Evolutionary conservation across 92 coral and sea anemone genomes (phyloP), one percentile per base, ranked within the genome.

Genomic region (Virgularia gustaviana): DNA sequence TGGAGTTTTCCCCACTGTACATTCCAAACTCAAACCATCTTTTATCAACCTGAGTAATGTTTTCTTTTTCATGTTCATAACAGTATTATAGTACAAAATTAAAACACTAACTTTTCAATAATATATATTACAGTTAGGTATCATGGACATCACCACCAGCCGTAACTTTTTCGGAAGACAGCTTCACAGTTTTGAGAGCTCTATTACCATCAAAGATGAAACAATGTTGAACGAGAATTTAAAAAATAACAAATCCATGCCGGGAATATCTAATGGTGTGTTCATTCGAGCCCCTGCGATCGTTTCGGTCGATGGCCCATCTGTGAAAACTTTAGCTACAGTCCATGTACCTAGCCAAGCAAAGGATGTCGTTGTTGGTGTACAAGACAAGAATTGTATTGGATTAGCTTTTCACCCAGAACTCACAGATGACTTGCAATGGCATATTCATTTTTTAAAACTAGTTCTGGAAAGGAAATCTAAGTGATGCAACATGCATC

Each of bases 391-490:
- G 12, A 87, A 92, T 64, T 49, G 90, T 30, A 89, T 92, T 56
- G 96, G 81, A 19, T 85, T 96, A 51, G 98, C 98, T 29, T 92
- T 92, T 75, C 98, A 92, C 63, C 98, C 98, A 22, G 98, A 92
- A 57, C 73, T 92, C 47, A 92, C 98, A 51, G 98, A 92, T 9
- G 96, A 92, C 49, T 70, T 83, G 2, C 82, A 90, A 33, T 92
- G 96, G 96, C 98, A 92, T 85, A 87, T 83, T 5, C 87, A 81
- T 59, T 92, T 92, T 63, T 72, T 92, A 44, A 79, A 65, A 3
- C 70, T 83, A 72, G 71, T 89, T 44, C 30, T 89, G 60, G 80
- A 89, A 64, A 87, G 52, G 62, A 80, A 52, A 18, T 32, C 47
- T 20, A 27, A 45, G 16, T 65, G 39, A 59, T 62, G 37, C 39